Percentiles rank a stretch among this genome's conserved stretches.
Evolutionary conservation across 1,140 invertebrate species (phyloP).

Genomic region (Harlomillsia oculata): DNA sequence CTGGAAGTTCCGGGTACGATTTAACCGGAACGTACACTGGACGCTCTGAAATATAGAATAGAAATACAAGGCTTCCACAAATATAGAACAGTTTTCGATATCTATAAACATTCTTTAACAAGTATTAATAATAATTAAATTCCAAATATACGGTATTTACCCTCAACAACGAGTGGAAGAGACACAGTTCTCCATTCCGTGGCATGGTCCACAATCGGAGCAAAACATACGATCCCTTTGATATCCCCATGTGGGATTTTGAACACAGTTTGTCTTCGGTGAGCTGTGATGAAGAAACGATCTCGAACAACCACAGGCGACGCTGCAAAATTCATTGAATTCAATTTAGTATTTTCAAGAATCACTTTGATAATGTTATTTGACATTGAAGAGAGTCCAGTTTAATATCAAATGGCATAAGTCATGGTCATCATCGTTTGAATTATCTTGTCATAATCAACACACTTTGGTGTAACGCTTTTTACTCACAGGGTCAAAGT

Average conservation of each 20-base stretch:
- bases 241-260: conserved; percentile 21
- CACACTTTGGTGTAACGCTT: too few species aligned
- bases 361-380: too few species aligned
- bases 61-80: not conserved
- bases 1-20: too few species aligned
- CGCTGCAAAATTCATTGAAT: too few species aligned
- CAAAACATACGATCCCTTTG: conserved; percentile 21
- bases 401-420: too few species aligned
- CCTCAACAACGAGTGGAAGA: conserved; percentile 6
- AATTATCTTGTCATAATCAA: too few species aligned
- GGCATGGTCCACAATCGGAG: conserved; percentile 13
- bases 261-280: conserved; percentile 13
- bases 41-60: not conserved
- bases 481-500: too few species aligned
- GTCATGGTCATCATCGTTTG: too few species aligned
- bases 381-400: too few species aligned
- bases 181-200: conserved; percentile 25
- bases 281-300: conserved; percentile 8
- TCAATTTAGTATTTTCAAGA: too few species aligned
- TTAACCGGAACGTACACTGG: not conserved
- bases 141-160: not conserved
- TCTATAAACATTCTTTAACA: not conserved
- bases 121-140: not conserved
- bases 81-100: not conserved
- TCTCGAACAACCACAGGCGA: conserved; percentile 15